Evolutionary conservation across 1,140 invertebrate genomes (phyloP).

Genomic region (Ridgeia piscesae): DNA sequence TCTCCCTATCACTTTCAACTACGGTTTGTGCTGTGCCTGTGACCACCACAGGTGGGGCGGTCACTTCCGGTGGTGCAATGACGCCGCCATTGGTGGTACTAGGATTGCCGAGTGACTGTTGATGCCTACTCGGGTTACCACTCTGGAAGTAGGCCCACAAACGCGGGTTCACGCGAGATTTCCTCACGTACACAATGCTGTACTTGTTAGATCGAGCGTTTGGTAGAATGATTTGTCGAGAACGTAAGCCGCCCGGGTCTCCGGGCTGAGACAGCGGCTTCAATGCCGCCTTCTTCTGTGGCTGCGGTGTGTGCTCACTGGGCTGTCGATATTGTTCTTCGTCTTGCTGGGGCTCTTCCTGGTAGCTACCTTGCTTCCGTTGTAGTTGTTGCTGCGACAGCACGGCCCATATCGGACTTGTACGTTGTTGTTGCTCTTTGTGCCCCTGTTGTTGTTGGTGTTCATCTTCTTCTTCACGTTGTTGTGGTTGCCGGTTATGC

Average conservation of each 20-base stretch:
- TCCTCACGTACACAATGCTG: not conserved
- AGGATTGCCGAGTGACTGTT: not conserved
- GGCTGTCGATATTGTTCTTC: too few species aligned
- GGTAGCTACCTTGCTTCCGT: too few species aligned
- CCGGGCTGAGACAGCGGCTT: not conserved
- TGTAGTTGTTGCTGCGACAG: too few species aligned
- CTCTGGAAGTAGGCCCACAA: not conserved
- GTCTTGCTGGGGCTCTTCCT: too few species aligned
- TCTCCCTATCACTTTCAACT: not conserved
- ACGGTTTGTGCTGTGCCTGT: not conserved
- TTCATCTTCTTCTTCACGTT: too few species aligned
- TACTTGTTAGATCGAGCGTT: not conserved
- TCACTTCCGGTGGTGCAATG: not conserved
- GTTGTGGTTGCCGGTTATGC: too few species aligned
- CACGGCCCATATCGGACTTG: too few species aligned
- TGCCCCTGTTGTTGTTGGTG: not conserved
- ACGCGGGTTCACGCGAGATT: not conserved
- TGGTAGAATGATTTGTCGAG: not conserved
- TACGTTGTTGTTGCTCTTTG: too few species aligned
- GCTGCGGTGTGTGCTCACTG: too few species aligned
- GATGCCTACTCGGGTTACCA: not conserved
- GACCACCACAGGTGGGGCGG: not conserved
- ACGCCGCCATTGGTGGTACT: not conserved
- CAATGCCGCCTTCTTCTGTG: not conserved
- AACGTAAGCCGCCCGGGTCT: not conserved